A percentile compares a stretch with the other conserved stretches of the same genome.
Evolutionary conservation across 2,113 vertebrate species (phyloP).

Genomic region (Phalacrocorax aristotelis): DNA sequence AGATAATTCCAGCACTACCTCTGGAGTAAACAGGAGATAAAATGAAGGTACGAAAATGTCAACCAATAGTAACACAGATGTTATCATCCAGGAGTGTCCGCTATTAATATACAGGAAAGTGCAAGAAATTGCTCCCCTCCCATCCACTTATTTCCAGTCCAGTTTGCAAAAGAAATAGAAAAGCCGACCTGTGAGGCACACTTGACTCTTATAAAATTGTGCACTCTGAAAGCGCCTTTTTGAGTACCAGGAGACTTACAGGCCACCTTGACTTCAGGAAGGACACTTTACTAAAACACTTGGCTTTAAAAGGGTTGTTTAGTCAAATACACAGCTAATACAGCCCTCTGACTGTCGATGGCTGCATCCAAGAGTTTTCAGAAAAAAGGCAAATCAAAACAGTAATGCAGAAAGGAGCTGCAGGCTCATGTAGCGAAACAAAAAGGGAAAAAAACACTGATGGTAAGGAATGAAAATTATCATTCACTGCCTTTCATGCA

Average conservation of each 20-base stretch:
- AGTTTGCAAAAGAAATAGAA: not conserved
- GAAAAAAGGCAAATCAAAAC: not conserved
- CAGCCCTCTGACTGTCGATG: not conserved
- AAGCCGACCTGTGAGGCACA: not conserved
- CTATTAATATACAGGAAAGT: not conserved
- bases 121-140: constrained; percentile 6
- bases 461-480: not conserved
- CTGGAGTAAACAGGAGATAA: constrained; percentile 19
- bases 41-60: not conserved
- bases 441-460: not conserved
- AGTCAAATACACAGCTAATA: not conserved
- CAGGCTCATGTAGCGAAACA: not conserved
- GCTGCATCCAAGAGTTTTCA: not conserved
- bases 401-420: not conserved
- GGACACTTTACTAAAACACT: not conserved
- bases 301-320: not conserved
- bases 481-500: not conserved
- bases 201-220: not conserved
- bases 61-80: not conserved
- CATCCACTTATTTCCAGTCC: not conserved
- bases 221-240: not conserved
- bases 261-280: not conserved
- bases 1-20: not conserved
- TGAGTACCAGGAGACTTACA: not conserved
- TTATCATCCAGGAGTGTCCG: not conserved